These are phyloP conservation scores for Carcina quercana DNA, from an alignment of 2,888 invertebrate genomes.

Conservation along the genomic window DNA sequence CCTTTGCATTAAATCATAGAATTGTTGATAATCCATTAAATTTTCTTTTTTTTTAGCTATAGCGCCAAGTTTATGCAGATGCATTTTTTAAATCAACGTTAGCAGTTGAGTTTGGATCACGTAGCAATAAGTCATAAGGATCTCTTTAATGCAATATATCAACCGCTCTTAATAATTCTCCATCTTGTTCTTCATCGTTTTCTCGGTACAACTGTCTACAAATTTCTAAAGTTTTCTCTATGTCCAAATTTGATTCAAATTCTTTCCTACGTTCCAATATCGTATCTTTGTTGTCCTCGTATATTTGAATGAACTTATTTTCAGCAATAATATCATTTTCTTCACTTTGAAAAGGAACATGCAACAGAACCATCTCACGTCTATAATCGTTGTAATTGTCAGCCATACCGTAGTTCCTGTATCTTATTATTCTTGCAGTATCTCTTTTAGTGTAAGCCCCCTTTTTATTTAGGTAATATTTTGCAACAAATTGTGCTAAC, in stretches of 20 bases:
- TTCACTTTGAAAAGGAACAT: slow-evolving; percentile 38
- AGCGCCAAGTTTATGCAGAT: slow-evolving; percentile 13
- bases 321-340: slow-evolving; percentile 33
- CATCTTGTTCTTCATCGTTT: slow-evolving; percentile 16
- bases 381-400: slow-evolving; percentile 31
- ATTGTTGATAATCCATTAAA: no score
- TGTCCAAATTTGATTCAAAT: slow-evolving; percentile 23
- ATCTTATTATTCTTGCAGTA: slow-evolving; percentile 30
- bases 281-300: slow-evolving; percentile 28
- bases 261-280: slow-evolving; percentile 21
- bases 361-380: slow-evolving; percentile 35
- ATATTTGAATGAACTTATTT: slow-evolving; percentile 28
- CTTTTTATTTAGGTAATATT: slow-evolving; percentile 23
- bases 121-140: slow-evolving; percentile 10
- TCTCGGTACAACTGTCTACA: slow-evolving; percentile 22
- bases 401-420: slow-evolving; percentile 34
- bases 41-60: no score
- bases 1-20: no score
- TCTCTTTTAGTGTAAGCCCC: slow-evolving; percentile 21
- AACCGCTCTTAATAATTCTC: slow-evolving; percentile 8
- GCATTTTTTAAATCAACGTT: slow-evolving; percentile 14
- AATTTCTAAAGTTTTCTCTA: slow-evolving; percentile 23
- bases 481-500: slow-evolving; percentile 40
- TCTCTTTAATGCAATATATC: slow-evolving; percentile 10
- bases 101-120: slow-evolving; percentile 11